Evolutionary conservation across 2,113 vertebrate genomes (phyloP).

Genomic region (Sylvia atricapilla): DNA sequence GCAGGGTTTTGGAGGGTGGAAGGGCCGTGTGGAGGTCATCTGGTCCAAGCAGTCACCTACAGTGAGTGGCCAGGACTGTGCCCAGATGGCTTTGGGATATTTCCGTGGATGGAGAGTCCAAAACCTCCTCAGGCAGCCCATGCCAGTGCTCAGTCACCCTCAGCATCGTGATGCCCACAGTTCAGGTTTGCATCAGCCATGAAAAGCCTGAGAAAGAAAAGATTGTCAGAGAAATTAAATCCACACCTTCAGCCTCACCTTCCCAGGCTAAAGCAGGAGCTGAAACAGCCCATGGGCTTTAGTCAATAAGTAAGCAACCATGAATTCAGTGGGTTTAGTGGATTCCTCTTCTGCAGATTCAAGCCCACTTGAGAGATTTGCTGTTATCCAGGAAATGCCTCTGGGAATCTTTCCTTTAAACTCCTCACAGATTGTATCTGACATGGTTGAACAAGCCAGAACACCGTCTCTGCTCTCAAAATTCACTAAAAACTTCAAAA

Average conservation of each 20-base stretch:
- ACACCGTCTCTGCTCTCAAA: not conserved
- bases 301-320: not conserved
- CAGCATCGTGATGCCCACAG: accelerated
- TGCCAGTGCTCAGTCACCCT: not conserved
- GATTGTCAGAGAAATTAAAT: not conserved
- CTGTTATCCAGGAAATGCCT: not conserved
- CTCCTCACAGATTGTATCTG: not conserved
- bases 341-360: not conserved
- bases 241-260: not conserved
- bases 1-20: not conserved
- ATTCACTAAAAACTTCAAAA: not conserved
- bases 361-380: not conserved
- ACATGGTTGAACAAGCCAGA: not conserved
- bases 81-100: not conserved
- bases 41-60: not conserved
- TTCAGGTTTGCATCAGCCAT: not conserved
- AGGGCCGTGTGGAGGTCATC: not conserved
- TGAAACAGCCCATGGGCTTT: not conserved
- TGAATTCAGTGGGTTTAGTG: not conserved
- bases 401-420: not conserved
- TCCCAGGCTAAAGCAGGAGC: not conserved
- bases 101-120: not conserved
- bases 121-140: not conserved
- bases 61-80: not conserved
- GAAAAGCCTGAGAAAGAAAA: not conserved